Evolutionary conservation across 2,888 invertebrate genomes (phyloP), one percentile per base, ranked within the genome.

Genomic region (Lepidonotus clava): DNA sequence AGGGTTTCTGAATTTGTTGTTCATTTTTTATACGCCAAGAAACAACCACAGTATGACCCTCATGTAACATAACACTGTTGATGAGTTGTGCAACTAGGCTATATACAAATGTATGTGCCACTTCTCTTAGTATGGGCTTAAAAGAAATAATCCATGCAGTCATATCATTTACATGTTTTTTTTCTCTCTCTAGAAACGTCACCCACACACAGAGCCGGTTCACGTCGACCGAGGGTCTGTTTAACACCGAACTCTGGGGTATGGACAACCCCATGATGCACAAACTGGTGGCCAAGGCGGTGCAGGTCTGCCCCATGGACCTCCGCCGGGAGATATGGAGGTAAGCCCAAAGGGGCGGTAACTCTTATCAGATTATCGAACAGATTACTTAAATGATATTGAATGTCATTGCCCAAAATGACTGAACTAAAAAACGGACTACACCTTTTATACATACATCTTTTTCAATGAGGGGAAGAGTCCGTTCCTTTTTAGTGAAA

Each of bases 301-400:
- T 96, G 84, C 95, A 95, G 91, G 95, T 95, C 86, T 95, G 95
- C 89, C 95, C 95, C n/a, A 95, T 96, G 91, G 96, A 96, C 92
- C 94, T 95, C 85, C 92, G 96, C n/a, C 94, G 95, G 90, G 95
- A 95, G 89, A 95, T 95, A 94, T 95, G 95, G 88, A 94, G 93
- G 94, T 94, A 88, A 46, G 46, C 46, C 8, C 46, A 46, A 11
- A 46, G 8, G 18, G 8, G 46, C 46, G 8, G 46, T 46, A 46
- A n/a, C 46, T 46, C 46, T 11, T 11, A 8, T 46, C 46, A n/a
- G n/a, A n/a, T n/a, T n/a, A n/a, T n/a, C n/a, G n/a, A n/a, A n/a
- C n/a, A n/a, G n/a, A n/a, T n/a, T 8, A 46, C 8, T 46, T 46
- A 46, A 46, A 46, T 46, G 46, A 8, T 8, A 46, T 46, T 46